phyloP scores from a whole-genome alignment of 2,888 invertebrate species.

The Athalia rosae region DNA sequence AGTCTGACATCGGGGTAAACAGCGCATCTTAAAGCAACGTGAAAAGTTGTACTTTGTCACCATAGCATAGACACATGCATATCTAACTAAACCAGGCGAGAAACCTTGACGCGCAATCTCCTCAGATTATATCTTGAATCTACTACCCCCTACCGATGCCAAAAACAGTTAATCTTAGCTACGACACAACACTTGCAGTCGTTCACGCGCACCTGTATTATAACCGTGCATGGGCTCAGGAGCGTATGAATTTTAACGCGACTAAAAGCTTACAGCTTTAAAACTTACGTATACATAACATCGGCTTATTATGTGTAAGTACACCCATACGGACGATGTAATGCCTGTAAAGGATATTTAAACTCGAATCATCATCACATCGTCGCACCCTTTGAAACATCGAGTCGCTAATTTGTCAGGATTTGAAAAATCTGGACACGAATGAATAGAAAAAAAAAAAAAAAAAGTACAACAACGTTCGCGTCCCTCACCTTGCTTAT shows the following conservation, averaged over 20 bases:
- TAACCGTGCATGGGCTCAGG: conserved; percentile 46
- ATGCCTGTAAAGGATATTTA: no score
- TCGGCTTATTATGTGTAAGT: no score
- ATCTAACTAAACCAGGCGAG: conserved; percentile 54
- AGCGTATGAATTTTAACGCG: conserved; percentile 61
- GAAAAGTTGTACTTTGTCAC: conserved; percentile 68
- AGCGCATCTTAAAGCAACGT: conserved; percentile 46
- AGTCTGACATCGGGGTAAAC: conserved; percentile 63
- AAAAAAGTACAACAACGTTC: no score
- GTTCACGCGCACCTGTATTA: not conserved
- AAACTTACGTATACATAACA: not conserved
- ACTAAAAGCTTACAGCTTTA: not conserved
- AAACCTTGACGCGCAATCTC: conserved; percentile 31
- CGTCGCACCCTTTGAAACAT: no score
- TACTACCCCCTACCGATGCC: not conserved
- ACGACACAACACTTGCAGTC: not conserved
- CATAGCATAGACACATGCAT: conserved; percentile 59
- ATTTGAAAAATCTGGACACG: no score
- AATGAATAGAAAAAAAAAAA: no score
- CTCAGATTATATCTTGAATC: conserved; percentile 34
- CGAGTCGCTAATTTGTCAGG: no score
- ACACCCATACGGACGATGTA: no score
- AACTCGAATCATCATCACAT: no score
- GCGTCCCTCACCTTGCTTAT: no score
- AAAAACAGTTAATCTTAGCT: conserved; percentile 26